Evolutionary conservation across 2,888 invertebrate species (phyloP).

Genomic region (Nymphalis polychloros): DNA sequence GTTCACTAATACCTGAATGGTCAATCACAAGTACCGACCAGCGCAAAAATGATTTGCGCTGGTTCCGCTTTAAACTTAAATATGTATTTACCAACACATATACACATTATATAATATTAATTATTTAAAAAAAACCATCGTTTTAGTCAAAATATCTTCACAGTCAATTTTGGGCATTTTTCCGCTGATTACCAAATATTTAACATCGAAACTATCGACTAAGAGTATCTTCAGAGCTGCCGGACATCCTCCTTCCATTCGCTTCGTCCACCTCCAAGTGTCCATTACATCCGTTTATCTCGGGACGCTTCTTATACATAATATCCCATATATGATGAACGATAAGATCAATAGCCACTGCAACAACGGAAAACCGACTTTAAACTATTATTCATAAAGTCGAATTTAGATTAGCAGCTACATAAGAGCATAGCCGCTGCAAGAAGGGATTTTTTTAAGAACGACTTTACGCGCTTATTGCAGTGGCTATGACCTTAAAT

Average conservation of each 20-base stretch:
- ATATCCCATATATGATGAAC: conserved; percentile 99
- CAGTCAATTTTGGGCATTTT: not conserved
- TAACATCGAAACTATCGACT: conserved; percentile 66
- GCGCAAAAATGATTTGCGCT: not conserved
- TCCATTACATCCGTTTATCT: conserved; percentile 69
- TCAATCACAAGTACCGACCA: not conserved
- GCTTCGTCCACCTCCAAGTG: conserved; percentile 61
- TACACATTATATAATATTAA: conserved; percentile 6
- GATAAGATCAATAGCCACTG: conserved; percentile 99
- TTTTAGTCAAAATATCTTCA: not conserved
- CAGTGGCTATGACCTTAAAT: conserved; percentile 78
- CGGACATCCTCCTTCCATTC: conserved; percentile 66
- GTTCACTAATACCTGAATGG: not conserved
- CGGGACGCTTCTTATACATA: conserved; percentile 83
- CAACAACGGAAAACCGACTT: conserved; percentile 83
- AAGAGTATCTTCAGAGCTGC: conserved; percentile 76
- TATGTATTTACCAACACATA: conserved; percentile 1
- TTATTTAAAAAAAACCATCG: not conserved
- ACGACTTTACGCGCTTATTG: conserved; percentile 55
- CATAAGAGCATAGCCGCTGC: conserved; percentile 82
- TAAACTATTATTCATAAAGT: conserved; percentile 50
- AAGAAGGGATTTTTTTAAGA: conserved; percentile 47
- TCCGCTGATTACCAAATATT: not conserved
- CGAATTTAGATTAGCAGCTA: conserved; percentile 58
- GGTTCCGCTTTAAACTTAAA: not conserved